Base-by-base conservation (phyloP, 1,140 invertebrate species). In the Wasmannia auropunctata region DNA sequence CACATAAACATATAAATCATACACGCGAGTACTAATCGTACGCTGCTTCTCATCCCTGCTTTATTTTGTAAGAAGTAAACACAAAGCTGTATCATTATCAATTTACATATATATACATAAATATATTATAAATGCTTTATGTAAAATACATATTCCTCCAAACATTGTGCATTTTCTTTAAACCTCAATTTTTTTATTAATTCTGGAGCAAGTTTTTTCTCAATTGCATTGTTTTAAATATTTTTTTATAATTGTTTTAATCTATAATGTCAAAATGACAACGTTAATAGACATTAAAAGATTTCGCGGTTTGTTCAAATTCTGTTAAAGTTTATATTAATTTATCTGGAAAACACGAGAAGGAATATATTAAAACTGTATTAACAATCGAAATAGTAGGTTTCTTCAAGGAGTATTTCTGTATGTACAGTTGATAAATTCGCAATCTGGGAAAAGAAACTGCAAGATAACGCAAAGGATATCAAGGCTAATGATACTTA, bases 121-220 rank as follows among this genome's bases (percentile, higher is more conserved):
- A 43, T 70, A 70, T 70, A 49, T 70, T 46, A 28, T 46, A 46
- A 4, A 69, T 70, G 67, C 40, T 70, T 49, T n/a, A 70, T 46
- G 40, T 70, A 70, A 74, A 74, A 28, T 54, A 72, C 25, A 72
- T 54, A 74, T 56, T 37, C 19, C n/a, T 37, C 14, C 11, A 75
- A 75, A 75, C n/a, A 56, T 75, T 75, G n/a, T 0, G 19, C 72
- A 56, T 56, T 56, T 75, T 75, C 14, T 56, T 75, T 37, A 56
- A 67, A 54, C 49, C 31, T 67, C 4, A 79, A 63, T 77, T 77
- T 77, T 37, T 40, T n/a, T n/a, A 40, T 0, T 16, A 31, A 65
- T 34, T 34, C 28, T 62, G 31, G 4, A 40, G 7, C 28, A 76
- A 40, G 10, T 63, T 37, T 11, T 74, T 72, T 56, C 56, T 14